These are phyloP conservation scores for Eilema caniola DNA, from an alignment of 2,888 invertebrate species.

Conservation along the genomic window DNA sequence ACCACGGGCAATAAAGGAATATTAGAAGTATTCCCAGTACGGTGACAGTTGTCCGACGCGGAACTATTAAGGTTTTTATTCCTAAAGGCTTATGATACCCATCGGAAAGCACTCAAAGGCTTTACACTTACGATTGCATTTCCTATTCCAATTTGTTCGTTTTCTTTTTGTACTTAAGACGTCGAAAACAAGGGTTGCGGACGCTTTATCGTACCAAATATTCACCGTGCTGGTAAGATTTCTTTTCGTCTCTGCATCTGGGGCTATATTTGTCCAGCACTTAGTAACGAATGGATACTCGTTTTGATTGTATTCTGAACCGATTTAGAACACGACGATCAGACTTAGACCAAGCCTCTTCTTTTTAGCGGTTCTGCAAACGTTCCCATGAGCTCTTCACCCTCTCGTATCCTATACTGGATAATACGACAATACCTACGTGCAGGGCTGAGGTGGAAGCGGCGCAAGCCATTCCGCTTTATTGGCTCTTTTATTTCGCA, in stretches of 20 bases:
- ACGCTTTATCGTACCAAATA: not conserved
- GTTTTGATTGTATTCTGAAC: not conserved
- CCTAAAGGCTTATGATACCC: not conserved
- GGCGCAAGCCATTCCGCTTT: too few species aligned
- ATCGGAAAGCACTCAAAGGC: too few species aligned
- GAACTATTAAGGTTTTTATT: not conserved
- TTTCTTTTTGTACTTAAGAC: not conserved
- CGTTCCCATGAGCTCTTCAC: too few species aligned
- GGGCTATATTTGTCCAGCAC: not conserved
- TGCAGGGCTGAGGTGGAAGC: too few species aligned
- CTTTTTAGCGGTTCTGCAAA: too few species aligned
- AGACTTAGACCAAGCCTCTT: not conserved
- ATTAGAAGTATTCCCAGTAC: not conserved
- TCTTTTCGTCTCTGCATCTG: not conserved
- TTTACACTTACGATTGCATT: not conserved
- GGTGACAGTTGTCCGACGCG: not conserved
- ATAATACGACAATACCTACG: too few species aligned
- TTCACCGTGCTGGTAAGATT: not conserved
- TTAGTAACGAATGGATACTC: not conserved
- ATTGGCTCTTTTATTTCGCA: too few species aligned
- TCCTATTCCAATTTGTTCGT: not conserved
- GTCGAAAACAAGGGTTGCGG: not conserved
- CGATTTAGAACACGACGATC: not conserved
- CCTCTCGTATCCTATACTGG: too few species aligned
- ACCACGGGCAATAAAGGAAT: not conserved